Evolutionary conservation across 2,888 invertebrate genomes (phyloP).

Genomic region (Sinotaia quadrata): DNA sequence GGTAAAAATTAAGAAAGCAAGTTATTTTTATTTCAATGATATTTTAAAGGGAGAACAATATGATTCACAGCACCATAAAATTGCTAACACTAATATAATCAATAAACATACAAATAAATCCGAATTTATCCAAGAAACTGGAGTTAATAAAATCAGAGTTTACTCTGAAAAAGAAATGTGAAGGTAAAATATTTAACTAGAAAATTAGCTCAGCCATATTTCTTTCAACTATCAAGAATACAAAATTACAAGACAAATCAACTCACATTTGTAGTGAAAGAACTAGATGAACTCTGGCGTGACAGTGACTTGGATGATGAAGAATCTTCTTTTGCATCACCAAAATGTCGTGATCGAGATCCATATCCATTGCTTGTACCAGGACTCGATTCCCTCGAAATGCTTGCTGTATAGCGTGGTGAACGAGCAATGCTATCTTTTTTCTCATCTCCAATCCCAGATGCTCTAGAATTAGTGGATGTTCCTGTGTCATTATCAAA

Average conservation of each 20-base stretch:
- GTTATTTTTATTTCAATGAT: neutral
- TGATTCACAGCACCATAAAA: no score
- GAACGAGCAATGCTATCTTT: slow-evolving; percentile 2
- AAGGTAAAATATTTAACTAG: no score
- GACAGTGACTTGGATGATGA: slow-evolving; percentile 42
- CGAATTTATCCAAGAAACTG: no score
- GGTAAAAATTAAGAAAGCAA: neutral
- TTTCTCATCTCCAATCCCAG: slow-evolving; percentile 5
- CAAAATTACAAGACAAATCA: no score
- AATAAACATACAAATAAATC: no score
- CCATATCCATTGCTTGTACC: slow-evolving; percentile 19
- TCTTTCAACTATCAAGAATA: no score
- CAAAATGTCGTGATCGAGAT: neutral
- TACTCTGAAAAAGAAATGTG: no score
- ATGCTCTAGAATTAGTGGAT: neutral
- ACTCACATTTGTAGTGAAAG: slow-evolving; percentile 46
- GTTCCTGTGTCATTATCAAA: slow-evolving; percentile 15
- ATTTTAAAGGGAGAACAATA: no score
- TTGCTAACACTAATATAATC: no score
- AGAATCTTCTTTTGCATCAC: slow-evolving; percentile 6
- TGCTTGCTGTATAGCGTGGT: slow-evolving; percentile 35
- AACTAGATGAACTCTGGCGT: slow-evolving; percentile 51
- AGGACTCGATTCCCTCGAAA: slow-evolving; percentile 35
- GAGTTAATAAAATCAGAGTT: no score
- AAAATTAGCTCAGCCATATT: no score